A percentile compares a stretch with the other conserved stretches of the same genome.
Conservation (phyloP, 2,888 invertebrate species). For the Mayetiola destructor region DNA sequence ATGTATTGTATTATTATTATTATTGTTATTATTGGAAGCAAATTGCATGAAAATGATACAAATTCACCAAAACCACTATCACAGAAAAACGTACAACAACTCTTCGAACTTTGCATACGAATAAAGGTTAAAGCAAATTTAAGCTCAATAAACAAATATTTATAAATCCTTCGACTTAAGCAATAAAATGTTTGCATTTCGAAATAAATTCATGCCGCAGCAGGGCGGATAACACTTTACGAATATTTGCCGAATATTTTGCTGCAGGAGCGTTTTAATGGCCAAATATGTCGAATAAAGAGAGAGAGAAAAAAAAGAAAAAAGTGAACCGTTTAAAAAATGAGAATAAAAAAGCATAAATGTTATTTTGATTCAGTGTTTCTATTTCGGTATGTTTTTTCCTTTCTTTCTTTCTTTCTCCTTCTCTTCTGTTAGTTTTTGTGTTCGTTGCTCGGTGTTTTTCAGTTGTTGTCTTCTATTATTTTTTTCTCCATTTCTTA, state of each 20-base stretch:
- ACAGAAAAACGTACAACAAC: no score
- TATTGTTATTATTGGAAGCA: no score
- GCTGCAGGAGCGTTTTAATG: conserved; percentile 11
- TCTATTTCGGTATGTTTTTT: background rate
- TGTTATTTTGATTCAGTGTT: conserved; percentile 5
- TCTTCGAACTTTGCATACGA: no score
- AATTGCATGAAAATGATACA: no score
- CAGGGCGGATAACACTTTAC: conserved; percentile 15
- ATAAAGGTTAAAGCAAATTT: conserved; percentile 10
- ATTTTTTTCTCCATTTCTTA: background rate
- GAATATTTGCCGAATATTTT: no score
- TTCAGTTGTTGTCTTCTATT: background rate
- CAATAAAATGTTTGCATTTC: conserved; percentile 15
- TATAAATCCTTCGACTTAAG: conserved; percentile 15
- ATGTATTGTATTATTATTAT: no score
- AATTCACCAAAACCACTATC: no score
- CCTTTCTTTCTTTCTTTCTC: no score
- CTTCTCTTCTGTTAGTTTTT: background rate
- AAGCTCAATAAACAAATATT: conserved; percentile 9
- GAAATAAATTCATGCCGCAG: conserved; percentile 14
- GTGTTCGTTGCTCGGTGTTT: background rate
- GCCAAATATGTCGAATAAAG: background rate
- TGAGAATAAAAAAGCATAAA: background rate
- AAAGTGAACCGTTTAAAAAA: background rate
- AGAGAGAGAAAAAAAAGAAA: background rate